These are phyloP conservation scores for Triplophysa bombifrons DNA, from an alignment of 2,797 vertebrate genomes.

Conservation along the genomic window DNA sequence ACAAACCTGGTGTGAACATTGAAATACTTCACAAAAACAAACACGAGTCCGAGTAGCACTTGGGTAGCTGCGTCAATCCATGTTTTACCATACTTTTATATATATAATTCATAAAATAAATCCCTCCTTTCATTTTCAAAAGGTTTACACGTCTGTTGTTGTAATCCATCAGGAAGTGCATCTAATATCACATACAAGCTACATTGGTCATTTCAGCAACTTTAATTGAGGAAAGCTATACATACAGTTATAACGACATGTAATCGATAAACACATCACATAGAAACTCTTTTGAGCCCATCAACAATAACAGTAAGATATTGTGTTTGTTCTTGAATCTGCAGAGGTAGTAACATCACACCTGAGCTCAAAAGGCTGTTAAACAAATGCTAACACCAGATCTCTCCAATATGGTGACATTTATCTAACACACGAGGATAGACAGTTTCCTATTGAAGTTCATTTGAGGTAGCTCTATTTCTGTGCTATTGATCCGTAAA, in stretches of 20 bases:
- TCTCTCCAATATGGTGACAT: background rate
- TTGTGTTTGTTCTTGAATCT: constrained; percentile 3
- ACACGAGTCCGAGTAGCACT: background rate
- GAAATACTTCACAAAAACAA: background rate
- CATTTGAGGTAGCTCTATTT: constrained; percentile 40
- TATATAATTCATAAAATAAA: background rate
- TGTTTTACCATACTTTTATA: background rate
- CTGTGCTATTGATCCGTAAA: constrained; percentile 13
- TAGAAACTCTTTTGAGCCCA: constrained; percentile 4
- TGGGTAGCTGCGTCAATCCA: background rate
- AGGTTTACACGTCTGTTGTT: background rate
- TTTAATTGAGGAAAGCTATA: constrained; percentile 33
- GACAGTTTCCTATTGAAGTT: constrained; percentile 11
- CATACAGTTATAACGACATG: constrained; percentile 24
- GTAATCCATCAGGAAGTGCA: background rate
- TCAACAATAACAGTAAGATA: constrained; percentile 16
- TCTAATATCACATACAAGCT: constrained; percentile 18
- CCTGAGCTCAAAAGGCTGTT: constrained; percentile 32
- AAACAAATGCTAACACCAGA: constrained; percentile 9
- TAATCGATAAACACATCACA: constrained; percentile 29
- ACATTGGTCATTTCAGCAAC: constrained; percentile 3
- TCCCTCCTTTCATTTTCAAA: background rate
- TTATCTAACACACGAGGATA: constrained; percentile 1
- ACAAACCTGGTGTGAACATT: background rate
- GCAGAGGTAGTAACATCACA: constrained; percentile 42